Percentiles rank a stretch among this genome's conserved stretches.
phyloP scores from a whole-genome alignment of 2,113 vertebrate species.

The Thalassarche chlororhynchos region DNA sequence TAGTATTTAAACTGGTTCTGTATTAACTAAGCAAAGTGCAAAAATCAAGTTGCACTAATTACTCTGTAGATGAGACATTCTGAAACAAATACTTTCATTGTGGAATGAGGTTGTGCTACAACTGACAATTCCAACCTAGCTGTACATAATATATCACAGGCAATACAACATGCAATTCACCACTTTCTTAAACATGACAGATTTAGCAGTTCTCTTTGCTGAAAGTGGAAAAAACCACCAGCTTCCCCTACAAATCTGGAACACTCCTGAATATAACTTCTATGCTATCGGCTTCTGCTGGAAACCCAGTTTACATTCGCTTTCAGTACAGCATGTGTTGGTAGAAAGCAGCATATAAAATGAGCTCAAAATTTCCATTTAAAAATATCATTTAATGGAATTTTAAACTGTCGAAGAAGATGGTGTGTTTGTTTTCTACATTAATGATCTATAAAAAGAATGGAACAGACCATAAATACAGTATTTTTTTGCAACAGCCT shows the following conservation, averaged over 20 bases:
- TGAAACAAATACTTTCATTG: not conserved
- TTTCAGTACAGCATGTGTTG: not conserved
- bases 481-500: conserved; percentile 72
- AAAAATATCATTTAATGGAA: conserved; percentile 77
- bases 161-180: not conserved
- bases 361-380: conserved; percentile 66
- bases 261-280: not conserved
- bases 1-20: not conserved
- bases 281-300: not conserved
- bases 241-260: not conserved
- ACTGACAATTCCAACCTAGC: not conserved
- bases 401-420: conserved; percentile 77
- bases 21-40: not conserved
- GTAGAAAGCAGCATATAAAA: not conserved
- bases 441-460: conserved; percentile 84
- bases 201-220: not conserved
- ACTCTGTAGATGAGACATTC: not conserved
- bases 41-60: not conserved
- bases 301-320: not conserved
- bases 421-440: conserved; percentile 76
- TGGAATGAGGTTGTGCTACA: not conserved
- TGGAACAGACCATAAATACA: conserved; percentile 77
- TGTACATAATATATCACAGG: not conserved
- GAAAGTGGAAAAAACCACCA: not conserved
- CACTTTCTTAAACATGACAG: not conserved